Conservation (phyloP, 2,113 vertebrate species). For the Rhinolophus sinicus region DNA sequence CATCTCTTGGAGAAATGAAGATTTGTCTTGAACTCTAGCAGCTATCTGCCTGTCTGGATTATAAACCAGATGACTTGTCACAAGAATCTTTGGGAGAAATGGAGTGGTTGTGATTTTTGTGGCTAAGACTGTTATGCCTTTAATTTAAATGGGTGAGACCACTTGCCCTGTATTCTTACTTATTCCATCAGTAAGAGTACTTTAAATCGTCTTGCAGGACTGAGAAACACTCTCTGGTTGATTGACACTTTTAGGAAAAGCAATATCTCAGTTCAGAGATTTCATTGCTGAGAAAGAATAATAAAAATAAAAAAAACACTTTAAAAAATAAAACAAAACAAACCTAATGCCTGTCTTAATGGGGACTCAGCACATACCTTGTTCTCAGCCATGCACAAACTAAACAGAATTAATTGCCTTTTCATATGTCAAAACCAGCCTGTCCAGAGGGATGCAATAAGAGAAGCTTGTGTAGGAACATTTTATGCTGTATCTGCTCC, state of each 20-base stretch:
- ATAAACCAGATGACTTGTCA: conserved; percentile 54
- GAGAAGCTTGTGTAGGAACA: conserved; percentile 48
- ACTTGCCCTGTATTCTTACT: conserved; percentile 55
- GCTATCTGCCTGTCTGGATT: conserved; percentile 23
- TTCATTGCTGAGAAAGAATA: conserved; percentile 30
- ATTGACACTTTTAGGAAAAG: conserved; percentile 71
- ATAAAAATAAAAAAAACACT: neutral
- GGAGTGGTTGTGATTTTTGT: conserved; percentile 41
- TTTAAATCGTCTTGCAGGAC: conserved; percentile 61
- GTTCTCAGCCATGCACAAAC: conserved; percentile 45
- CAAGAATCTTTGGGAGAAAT: conserved; percentile 21
- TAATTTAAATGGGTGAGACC: conserved; percentile 59
- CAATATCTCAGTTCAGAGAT: conserved; percentile 77
- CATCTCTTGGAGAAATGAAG: conserved; percentile 60
- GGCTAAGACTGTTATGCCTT: conserved; percentile 27
- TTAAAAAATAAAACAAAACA: conserved; percentile 46
- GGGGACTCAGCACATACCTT: conserved; percentile 28
- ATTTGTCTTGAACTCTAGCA: conserved; percentile 51
- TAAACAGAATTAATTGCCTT: conserved; percentile 78
- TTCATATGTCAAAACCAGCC: conserved; percentile 69
- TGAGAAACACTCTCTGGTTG: conserved; percentile 67
- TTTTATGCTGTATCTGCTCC: conserved; percentile 57
- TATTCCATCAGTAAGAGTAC: conserved; percentile 59
- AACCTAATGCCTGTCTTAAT: conserved; percentile 63
- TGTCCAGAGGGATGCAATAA: conserved; percentile 63